Evolutionary conservation across 2,888 invertebrate genomes (phyloP).

Genomic region (Vandiemenella viatica): DNA sequence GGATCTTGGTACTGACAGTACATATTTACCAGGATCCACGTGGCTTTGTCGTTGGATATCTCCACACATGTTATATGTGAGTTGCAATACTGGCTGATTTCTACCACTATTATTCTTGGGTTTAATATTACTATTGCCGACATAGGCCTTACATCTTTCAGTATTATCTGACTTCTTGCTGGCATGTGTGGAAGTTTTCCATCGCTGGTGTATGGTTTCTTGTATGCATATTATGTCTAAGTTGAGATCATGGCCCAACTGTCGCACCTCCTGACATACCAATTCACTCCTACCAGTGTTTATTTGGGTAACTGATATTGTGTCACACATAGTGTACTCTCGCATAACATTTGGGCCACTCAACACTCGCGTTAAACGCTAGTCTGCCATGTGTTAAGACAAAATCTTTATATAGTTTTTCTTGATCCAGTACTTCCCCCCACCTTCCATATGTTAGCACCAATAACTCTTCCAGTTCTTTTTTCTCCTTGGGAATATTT

Average conservation of each 20-base stretch:
- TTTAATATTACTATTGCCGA: no score
- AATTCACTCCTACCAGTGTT: no score
- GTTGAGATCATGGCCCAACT: no score
- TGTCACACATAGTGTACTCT: no score
- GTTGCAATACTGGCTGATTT: background rate
- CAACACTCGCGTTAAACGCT: background rate
- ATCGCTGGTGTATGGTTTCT: no score
- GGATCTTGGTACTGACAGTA: background rate
- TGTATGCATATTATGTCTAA: no score
- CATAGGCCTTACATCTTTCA: background rate
- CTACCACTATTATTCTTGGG: background rate
- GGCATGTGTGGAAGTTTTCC: no score
- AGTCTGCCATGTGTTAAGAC: background rate
- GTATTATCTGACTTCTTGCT: background rate
- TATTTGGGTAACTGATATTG: no score
- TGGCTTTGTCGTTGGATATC: background rate
- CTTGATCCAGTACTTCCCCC: background rate
- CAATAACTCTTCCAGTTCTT: background rate
- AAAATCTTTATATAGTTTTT: background rate
- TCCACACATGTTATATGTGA: background rate
- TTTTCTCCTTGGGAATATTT: background rate
- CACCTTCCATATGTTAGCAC: background rate
- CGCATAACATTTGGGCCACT: background rate
- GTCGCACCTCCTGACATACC: no score
- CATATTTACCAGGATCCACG: background rate